phyloP scores from a whole-genome alignment of 2,797 vertebrate species.

The Hypotaenidia philippensis region DNA sequence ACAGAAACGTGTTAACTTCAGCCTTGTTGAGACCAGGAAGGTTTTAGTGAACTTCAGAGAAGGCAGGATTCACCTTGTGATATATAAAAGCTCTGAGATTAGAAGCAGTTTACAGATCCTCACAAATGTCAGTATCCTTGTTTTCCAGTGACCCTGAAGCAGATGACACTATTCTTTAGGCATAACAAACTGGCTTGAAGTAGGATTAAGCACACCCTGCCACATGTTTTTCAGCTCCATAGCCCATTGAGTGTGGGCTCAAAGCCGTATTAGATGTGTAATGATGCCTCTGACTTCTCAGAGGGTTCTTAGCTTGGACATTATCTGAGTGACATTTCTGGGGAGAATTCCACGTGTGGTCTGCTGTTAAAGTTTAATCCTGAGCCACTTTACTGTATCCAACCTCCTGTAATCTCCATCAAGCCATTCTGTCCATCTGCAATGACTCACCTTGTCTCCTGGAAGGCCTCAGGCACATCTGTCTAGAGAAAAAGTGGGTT shows the following conservation, averaged over 20 bases:
- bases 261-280: background rate
- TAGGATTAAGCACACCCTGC: background rate
- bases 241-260: background rate
- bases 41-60: background rate
- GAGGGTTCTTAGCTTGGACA: background rate
- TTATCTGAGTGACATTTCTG: background rate
- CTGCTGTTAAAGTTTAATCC: background rate
- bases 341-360: background rate
- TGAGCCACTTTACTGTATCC: background rate
- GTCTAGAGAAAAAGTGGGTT: fast-evolving
- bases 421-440: background rate
- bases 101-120: background rate
- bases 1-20: background rate
- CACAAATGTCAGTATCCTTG: background rate
- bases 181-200: background rate
- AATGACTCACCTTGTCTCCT: background rate
- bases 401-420: background rate
- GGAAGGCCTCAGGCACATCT: background rate
- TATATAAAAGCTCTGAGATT: background rate
- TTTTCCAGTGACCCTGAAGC: background rate
- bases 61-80: background rate
- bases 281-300: background rate
- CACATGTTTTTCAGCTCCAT: background rate
- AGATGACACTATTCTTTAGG: background rate
- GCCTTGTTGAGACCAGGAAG: background rate